Base-by-base conservation (phyloP, 2,113 vertebrate genomes). In the Sphaerodactylus townsendi region DNA sequence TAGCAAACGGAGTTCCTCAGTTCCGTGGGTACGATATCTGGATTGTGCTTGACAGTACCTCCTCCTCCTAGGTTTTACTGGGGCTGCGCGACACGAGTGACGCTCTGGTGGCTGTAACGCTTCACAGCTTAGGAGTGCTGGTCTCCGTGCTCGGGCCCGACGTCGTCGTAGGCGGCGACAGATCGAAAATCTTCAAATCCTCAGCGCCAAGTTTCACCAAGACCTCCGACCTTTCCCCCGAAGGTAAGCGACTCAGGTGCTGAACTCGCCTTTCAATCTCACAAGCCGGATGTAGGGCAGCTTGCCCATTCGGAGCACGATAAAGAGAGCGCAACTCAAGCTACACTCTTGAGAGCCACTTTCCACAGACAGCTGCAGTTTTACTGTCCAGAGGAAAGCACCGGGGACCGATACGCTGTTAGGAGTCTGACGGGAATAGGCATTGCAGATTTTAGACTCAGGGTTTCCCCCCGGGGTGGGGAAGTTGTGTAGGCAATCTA, bases 61-160 rank as follows among this genome's bases (percentile, higher is more conserved):
- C 85, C 76, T 56, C 33, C 56, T 50, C 89, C 56, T 92, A 99
- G 99, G 97, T 99, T 59, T 89, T 99, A 87, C 94, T 99, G 89
- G 99, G 99, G 88, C 97, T 99, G 93, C 96, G 98, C 85, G 99
- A 99, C 82, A 98, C 97, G 74, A 99, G 93, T 3, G 96, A 98
- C 82, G 95, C 96, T 11, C 94, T 99, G 0, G 99, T 99, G 37
- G 97, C 98, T 0, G 97, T 97, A 93, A 99, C 98, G 0, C 97
- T 99, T 86, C 98, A 98, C 90, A 97, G 98, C 94, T 93, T 99
- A 44, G 98, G 98, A 0, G 97, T 98, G 85, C 93, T 99, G 10
- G 99, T 99, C 73, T 98, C 98, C 8, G 87, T 99, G 10, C 97
- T 99, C 0, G 99, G 99, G 48, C 98, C 99, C 66, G 97, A 99